Percentiles rank a stretch among this genome's conserved stretches.
phyloP scores from a whole-genome alignment of 1,140 invertebrate species.

The Ruditapes philippinarum region DNA sequence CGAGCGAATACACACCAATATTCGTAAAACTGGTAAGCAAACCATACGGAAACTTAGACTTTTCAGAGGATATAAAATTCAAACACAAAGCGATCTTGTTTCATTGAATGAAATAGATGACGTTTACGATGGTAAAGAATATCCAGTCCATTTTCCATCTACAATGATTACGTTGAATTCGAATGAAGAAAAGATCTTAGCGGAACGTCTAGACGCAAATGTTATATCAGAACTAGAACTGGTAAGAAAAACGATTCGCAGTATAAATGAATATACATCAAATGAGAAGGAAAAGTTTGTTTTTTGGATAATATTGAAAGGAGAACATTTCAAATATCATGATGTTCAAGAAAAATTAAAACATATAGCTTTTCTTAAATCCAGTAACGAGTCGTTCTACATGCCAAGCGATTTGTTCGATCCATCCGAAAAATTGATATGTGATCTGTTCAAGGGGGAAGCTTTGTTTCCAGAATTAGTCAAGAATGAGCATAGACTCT shows the following conservation, averaged over 20 bases:
- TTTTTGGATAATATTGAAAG: background rate
- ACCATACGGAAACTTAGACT: background rate
- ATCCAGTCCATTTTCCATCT: background rate
- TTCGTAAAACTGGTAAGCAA: background rate
- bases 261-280: background rate
- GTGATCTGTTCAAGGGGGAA: conserved; percentile 8
- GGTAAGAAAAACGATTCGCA: background rate
- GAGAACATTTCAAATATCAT: background rate
- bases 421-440: background rate
- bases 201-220: background rate
- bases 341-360: background rate
- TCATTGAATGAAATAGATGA: background rate
- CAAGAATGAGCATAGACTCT: background rate
- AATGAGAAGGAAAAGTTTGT: background rate
- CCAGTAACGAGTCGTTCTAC: background rate
- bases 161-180: background rate
- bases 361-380: background rate
- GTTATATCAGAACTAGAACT: background rate
- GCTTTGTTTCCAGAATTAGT: conserved; percentile 31
- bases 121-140: background rate
- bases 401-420: conserved; percentile 31
- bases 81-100: background rate
- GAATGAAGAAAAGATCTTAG: background rate
- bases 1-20: conserved; percentile 3
- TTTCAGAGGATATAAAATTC: background rate